Base-by-base conservation (phyloP, 2,888 invertebrate genomes). In the Rhaphigaster nebulosa region DNA sequence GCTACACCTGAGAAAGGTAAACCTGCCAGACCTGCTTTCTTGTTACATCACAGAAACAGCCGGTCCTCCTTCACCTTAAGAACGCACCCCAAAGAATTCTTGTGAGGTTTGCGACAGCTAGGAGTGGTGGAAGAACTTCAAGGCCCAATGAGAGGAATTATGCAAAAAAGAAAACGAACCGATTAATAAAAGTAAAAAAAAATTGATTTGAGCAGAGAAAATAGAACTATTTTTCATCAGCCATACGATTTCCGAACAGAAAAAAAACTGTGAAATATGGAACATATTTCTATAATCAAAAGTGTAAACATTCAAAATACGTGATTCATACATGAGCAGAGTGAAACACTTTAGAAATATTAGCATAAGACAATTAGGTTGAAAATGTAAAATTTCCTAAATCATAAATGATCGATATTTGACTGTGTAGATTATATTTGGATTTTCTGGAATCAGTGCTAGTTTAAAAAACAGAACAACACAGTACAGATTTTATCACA, bases 11-110 rank as follows among this genome's bases (percentile, higher is more conserved):
- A 38, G 70, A 76, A 76, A 76, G 70, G 70, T 38, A 76, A 76
- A 76, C 70, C 45, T 50, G 84, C 45, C 84, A 45, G 45, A 84
- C 84, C 45, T 50, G 45, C 41, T 84, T 84, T 84, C 45, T 26
- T n/a, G 84, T 84, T 84, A 50, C 84, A 50, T 84, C 84, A 84
- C 45, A n/a, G 13, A 15, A 41, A 84, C 45, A 45, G n/a, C 84
- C 84, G 4, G 84, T 84, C 45, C 84, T 84, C 84, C 84, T 84
- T 84, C 84, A 84, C 84, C 84, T 84, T 45, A 84, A 45, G 26
- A 84, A 84, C 84, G 45, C 84, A 45, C 84, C 45, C 84, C 26
- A 15, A 84, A 84, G 84, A 84, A 84, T 84, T 41, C 45, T 84
- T 15, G 45, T 2, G 45, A 50, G n/a, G 84, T 45, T 84, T 84